phyloP scores from a whole-genome alignment of 1,140 invertebrate genomes.

The Drosophila dunni region DNA sequence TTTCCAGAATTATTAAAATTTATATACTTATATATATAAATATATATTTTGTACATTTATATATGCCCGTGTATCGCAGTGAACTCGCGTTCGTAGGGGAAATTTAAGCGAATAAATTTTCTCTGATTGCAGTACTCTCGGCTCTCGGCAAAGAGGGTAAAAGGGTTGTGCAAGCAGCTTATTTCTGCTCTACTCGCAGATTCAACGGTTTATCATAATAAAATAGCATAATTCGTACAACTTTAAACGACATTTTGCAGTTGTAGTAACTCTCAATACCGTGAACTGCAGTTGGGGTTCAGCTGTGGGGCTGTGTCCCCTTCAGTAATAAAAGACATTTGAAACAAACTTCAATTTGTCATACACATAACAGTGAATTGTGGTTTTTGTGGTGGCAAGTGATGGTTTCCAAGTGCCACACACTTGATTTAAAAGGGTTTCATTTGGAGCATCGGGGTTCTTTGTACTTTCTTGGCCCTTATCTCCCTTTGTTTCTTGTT shows the following conservation, averaged over 20 bases:
- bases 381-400: too few relatives aligned
- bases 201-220: constrained; percentile 14
- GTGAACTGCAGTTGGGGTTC: neutral
- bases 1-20: constrained; percentile 17
- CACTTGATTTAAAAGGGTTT: too few relatives aligned
- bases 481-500: too few relatives aligned
- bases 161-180: constrained; percentile 4
- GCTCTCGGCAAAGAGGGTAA: neutral
- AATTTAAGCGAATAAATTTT: constrained; percentile 1
- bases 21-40: constrained; percentile 9
- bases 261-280: neutral
- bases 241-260: neutral
- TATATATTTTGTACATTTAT: neutral
- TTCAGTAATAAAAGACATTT: neutral
- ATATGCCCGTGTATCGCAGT: neutral
- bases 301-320: neutral
- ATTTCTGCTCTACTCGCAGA: neutral
- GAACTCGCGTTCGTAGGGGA: neutral
- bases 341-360: too few relatives aligned
- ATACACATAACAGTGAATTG: too few relatives aligned
- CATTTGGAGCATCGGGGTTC: too few relatives aligned
- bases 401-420: too few relatives aligned
- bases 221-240: neutral
- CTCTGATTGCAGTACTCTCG: constrained; percentile 8
- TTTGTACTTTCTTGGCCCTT: too few relatives aligned